Conservation (phyloP, 2,113 vertebrate genomes). For the Tachycineta bicolor region DNA sequence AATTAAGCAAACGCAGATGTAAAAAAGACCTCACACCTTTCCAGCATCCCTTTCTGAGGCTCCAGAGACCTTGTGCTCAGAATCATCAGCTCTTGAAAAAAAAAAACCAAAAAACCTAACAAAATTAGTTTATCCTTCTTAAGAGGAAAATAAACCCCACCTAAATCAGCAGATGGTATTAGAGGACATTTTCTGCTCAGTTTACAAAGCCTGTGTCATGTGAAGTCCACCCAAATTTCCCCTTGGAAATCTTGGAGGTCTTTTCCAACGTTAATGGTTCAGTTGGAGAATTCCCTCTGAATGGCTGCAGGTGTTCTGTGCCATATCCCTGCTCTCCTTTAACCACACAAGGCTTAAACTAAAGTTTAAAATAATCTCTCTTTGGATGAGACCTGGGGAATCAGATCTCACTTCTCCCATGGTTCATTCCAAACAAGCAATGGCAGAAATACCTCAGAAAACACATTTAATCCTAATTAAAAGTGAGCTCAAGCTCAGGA, state of each 20-base stretch:
- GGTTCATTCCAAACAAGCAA: not conserved
- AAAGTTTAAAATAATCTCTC: not conserved
- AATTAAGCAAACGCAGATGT: not conserved
- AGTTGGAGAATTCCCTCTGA: not conserved
- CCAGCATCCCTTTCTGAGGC: not conserved
- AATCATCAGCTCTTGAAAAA: not conserved
- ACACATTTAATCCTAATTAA: not conserved
- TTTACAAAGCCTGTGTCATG: not conserved
- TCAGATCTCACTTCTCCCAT: not conserved
- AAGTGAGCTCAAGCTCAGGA: not conserved
- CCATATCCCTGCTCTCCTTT: fast-evolving
- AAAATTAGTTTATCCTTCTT: not conserved
- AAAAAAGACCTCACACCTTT: not conserved
- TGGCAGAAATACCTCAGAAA: not conserved
- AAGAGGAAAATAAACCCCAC: not conserved
- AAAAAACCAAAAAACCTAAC: not conserved
- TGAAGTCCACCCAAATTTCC: not conserved
- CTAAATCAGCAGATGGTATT: not conserved
- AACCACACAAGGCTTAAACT: not conserved
- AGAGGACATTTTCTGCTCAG: not conserved
- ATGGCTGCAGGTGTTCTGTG: not conserved
- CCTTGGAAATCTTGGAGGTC: not conserved
- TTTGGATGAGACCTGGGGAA: not conserved
- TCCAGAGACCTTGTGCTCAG: not conserved
- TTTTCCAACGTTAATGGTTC: not conserved